Conservation (phyloP, 2,888 invertebrate species). For the Unio pictorum region DNA sequence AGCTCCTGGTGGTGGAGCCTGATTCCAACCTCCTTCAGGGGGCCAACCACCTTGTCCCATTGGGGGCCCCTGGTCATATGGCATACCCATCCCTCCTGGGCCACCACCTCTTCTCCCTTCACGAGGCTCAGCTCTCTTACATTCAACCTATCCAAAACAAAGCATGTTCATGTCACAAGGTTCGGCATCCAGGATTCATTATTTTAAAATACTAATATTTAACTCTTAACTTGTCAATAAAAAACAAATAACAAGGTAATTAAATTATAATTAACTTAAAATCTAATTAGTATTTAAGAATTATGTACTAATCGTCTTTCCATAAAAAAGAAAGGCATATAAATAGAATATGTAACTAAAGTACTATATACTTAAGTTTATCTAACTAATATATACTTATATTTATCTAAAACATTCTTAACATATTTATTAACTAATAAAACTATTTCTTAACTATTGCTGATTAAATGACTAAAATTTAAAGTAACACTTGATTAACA, state of each 20-base stretch:
- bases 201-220: background rate
- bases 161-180: background rate
- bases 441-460: no score
- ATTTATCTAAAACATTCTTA: background rate
- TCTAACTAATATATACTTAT: no score
- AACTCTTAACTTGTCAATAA: background rate
- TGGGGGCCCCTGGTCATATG: constrained; percentile 16
- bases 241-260: no score
- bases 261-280: no score
- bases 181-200: background rate
- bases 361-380: no score
- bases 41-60: constrained; percentile 30
- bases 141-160: constrained; percentile 43
- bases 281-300: no score
- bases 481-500: no score
- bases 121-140: constrained; percentile 48
- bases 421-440: no score
- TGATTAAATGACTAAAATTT: no score
- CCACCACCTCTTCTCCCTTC: constrained; percentile 15
- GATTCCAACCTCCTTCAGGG: constrained; percentile 20
- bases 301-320: no score
- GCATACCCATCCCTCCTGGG: constrained; percentile 14
- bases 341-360: no score
- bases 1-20: constrained; percentile 18
- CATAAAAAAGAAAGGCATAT: no score